phyloP scores from a whole-genome alignment of 2,888 invertebrate species.

The Cheilosia pagana region DNA sequence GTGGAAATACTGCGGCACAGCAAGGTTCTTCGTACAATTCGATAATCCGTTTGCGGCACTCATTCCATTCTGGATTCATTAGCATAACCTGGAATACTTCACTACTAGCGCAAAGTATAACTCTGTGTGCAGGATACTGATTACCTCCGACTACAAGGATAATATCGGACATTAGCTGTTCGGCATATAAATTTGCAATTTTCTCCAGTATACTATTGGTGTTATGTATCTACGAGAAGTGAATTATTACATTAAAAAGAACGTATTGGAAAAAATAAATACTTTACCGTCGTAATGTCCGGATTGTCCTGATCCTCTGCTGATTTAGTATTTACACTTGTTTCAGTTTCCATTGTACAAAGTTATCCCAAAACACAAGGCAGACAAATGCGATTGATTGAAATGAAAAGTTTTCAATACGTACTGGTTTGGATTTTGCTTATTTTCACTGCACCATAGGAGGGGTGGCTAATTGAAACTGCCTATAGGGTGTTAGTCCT shows the following conservation, averaged over 20 bases:
- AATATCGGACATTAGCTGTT: constrained; percentile 95
- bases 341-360: constrained; percentile 46
- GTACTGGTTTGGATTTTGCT: neutral
- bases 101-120: constrained; percentile 96
- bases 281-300: constrained; percentile 76
- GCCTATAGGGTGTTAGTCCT: neutral
- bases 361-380: neutral
- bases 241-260: neutral
- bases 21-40: constrained; percentile 93
- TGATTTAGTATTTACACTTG: constrained; percentile 22
- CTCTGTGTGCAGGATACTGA: constrained; percentile 93
- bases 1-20: constrained; percentile 93
- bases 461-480: neutral
- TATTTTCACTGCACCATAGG: constrained; percentile 12
- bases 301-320: constrained; percentile 68
- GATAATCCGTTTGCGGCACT: constrained; percentile 93
- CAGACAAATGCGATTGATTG: neutral
- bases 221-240: constrained; percentile 90
- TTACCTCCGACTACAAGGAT: constrained; percentile 92
- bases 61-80: constrained; percentile 96
- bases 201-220: constrained; percentile 91
- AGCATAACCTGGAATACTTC: constrained; percentile 99
- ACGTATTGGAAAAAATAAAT: neutral
- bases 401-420: constrained; percentile 1
- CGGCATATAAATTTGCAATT: constrained; percentile 92